These are phyloP conservation scores for Hystrix cristata DNA, from an alignment of 2,113 vertebrate genomes.

Conservation along the genomic window DNA sequence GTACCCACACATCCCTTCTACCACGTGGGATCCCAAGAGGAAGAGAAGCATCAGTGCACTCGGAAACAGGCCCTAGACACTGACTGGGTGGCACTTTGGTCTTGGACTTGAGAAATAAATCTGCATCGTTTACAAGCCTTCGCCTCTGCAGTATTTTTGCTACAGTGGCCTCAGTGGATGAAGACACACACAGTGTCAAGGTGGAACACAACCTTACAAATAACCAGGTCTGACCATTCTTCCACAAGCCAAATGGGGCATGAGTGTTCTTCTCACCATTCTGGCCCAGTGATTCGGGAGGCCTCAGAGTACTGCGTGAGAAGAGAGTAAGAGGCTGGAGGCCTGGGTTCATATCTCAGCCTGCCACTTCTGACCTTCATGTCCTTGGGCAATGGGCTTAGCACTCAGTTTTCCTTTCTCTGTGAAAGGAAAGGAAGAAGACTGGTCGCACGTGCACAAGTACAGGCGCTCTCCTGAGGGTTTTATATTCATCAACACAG, in stretches of 20 bases:
- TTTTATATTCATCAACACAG: not conserved
- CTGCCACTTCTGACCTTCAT: not conserved
- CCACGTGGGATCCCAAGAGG: not conserved
- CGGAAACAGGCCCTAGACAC: not conserved
- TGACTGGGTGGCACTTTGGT: not conserved
- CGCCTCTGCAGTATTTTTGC: not conserved
- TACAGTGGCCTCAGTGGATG: no score
- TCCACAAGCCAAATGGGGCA: not conserved
- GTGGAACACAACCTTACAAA: not conserved
- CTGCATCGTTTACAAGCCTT: not conserved
- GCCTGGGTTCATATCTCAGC: not conserved
- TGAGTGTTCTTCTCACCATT: not conserved
- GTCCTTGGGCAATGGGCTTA: not conserved
- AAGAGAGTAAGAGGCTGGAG: not conserved
- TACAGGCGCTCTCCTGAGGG: not conserved
- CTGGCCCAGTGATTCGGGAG: not conserved
- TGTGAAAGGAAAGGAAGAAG: not conserved
- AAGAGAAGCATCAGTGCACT: not conserved
- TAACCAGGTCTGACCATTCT: not conserved
- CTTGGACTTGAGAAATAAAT: not conserved
- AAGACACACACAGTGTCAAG: not conserved
- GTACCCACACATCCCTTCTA: not conserved
- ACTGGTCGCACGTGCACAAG: not conserved
- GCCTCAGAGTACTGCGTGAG: not conserved
- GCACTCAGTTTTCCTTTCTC: not conserved